These are phyloP conservation scores for Polia nebulosa DNA, from an alignment of 2,888 invertebrate genomes.

Conservation along the genomic window DNA sequence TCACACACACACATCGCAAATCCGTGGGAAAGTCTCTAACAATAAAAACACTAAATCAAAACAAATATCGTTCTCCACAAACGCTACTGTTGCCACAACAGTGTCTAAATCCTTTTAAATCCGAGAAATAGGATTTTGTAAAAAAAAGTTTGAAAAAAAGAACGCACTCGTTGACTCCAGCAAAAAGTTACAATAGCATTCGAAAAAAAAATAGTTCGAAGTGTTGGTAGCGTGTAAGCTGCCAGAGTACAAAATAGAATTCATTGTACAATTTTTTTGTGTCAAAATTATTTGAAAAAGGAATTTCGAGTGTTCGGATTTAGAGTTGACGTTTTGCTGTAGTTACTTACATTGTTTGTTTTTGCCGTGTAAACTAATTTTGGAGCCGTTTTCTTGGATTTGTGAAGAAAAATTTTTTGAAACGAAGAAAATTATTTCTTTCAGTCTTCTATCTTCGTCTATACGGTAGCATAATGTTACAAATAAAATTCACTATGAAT, in stretches of 20 bases:
- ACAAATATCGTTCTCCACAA: constrained; percentile 87
- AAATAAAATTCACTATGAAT: neutral
- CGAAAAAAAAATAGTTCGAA: constrained; percentile 75
- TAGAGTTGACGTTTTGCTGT: constrained; percentile 55
- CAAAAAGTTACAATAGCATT: constrained; percentile 83
- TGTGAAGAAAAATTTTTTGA: neutral
- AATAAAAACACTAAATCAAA: constrained; percentile 82
- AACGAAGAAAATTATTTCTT: neutral
- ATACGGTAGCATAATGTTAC: too few species aligned
- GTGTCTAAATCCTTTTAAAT: constrained; percentile 90
- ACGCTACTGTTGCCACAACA: constrained; percentile 90
- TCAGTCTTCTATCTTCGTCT: neutral
- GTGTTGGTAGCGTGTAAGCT: constrained; percentile 84
- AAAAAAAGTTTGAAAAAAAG: constrained; percentile 78
- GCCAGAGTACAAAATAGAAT: constrained; percentile 86
- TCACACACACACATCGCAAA: constrained; percentile 20
- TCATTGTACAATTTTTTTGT: constrained; percentile 77
- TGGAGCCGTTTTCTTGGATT: neutral
- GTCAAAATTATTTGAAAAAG: constrained; percentile 69
- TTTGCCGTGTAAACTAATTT: neutral
- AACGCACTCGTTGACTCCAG: constrained; percentile 87
- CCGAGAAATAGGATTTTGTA: constrained; percentile 89
- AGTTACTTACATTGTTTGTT: constrained; percentile 34
- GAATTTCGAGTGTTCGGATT: constrained; percentile 74
- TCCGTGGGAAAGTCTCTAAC: constrained; percentile 80